Base-by-base conservation (phyloP, 2,113 vertebrate species). In the Hirundichthys speculiger region DNA sequence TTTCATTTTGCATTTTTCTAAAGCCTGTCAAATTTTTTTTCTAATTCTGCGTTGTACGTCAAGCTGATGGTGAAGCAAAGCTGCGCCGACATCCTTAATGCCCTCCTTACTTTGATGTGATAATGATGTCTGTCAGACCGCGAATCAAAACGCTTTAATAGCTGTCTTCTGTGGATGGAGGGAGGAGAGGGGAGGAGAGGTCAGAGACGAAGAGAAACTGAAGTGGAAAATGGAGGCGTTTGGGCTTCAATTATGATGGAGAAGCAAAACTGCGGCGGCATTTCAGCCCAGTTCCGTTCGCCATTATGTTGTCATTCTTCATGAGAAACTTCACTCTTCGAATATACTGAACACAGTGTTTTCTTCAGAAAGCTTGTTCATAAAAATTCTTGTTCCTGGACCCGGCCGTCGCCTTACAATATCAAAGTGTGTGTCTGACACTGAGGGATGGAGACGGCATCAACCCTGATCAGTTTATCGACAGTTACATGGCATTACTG, bases 161-260 rank as follows among this genome's bases (percentile, higher is more conserved):
- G 47, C 27, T n/a, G 15, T 22, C 18, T 59, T 42, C 61, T 66
- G 34, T 53, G 34, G 2, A 38, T 22, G 6, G 51, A 56, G 57
- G 42, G 56, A 42, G 7, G 6, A 20, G 39, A 38, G 20, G 30
- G 16, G 18, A 20, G 30, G 39, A 22, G 59, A 25, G 47, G 27
- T 19, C 6, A 40, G 45, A 27, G 57, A 76, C 19, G 59, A 58
- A 61, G 58, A 59, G 69, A 69, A 42, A 75, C 62, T 67, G 53
- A 61, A 66, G 79, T 64, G 61, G 52, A 79, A 86, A 80, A 77
- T 77, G 40, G 53, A 66, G 53, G 62, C 38, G 67, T 75, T 72
- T 24, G 24, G 64, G 65, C 64, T 61, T 49, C 76, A 73, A 62
- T 81, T 74, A 79, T 63, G 76, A 86, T 41, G 13, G 60, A 80